Evolutionary conservation across 2,113 vertebrate species (phyloP), one percentile per base, ranked within the genome.

Genomic region (Perca schrenkii): DNA sequence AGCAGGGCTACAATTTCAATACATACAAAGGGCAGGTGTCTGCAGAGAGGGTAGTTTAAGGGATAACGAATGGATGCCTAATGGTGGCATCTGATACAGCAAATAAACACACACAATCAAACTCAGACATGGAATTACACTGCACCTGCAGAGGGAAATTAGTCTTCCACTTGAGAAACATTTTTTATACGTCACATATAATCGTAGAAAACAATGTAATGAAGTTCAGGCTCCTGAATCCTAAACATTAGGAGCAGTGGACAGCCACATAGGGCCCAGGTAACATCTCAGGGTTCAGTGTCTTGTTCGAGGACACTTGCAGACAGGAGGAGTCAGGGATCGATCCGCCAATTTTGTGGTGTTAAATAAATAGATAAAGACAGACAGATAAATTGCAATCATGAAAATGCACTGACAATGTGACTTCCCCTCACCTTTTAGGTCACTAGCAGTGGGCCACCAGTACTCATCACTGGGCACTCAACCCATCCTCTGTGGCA

Each of bases 371-470:
- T 54, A 72, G 56, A 83, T 57, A 72, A 54, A 79, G 66, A 57
- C 40, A 57, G 31, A 14, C 36, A 15, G 31, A 74, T 46, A 72
- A 66, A 40, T 67, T 86, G 40, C 64, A 57, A 36, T 83, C 73
- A 66, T 58, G 28, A 54, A 77, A 79, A 80, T 52, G 34, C 67
- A 62, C 80, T 87, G 66, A 92, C 74, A 65, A 60, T 77, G 19
- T 71, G 63, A 67, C 77, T 83, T 69, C 74, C 13, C 61, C 50
- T 56, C 31, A 60, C 25, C 43, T 60, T 80, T 14, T 53, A 99
- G 98, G 98, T 99, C 98, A 13, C 92, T 99, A 87, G 98, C 98
- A 0, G 94, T 99, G 3, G 96, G 98, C 46, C 98, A 97, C 70
- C 98, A 99, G 85, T 98, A 98, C 76, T 96, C 97, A 0, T 96